These are phyloP conservation scores for Bubo blakistoni DNA, from an alignment of 2,113 vertebrate species.

Conservation along the genomic window DNA sequence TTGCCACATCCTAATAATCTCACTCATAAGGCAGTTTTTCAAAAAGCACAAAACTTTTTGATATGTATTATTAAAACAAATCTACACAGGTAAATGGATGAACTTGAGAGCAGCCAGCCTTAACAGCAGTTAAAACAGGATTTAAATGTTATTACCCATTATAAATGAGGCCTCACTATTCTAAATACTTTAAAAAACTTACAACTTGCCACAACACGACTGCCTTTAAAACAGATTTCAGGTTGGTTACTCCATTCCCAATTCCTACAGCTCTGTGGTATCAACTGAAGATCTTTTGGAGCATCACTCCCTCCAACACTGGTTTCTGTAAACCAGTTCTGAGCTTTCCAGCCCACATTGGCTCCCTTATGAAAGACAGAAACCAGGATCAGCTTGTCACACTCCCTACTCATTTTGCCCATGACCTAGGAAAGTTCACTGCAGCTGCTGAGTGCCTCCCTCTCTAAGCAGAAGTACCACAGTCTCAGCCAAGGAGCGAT, in stretches of 20 bases:
- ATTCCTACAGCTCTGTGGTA: neutral
- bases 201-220: neutral
- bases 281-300: neutral
- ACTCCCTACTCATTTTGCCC: neutral
- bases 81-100: neutral
- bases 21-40: rapidly evolving
- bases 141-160: neutral
- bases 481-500: neutral
- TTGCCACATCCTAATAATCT: neutral
- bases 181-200: neutral
- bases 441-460: neutral
- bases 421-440: neutral
- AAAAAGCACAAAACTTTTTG: neutral
- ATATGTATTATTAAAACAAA: neutral
- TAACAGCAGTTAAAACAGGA: neutral
- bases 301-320: neutral
- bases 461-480: neutral
- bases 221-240: neutral
- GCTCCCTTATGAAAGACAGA: neutral
- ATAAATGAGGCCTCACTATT: neutral
- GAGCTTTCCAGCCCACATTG: neutral
- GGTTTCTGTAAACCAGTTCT: neutral
- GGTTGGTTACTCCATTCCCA: neutral
- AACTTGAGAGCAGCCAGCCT: neutral
- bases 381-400: neutral